Percentiles rank a stretch among this genome's conserved stretches.
phyloP scores from a whole-genome alignment of 2,797 vertebrate species.

The Tangara arthus region DNA sequence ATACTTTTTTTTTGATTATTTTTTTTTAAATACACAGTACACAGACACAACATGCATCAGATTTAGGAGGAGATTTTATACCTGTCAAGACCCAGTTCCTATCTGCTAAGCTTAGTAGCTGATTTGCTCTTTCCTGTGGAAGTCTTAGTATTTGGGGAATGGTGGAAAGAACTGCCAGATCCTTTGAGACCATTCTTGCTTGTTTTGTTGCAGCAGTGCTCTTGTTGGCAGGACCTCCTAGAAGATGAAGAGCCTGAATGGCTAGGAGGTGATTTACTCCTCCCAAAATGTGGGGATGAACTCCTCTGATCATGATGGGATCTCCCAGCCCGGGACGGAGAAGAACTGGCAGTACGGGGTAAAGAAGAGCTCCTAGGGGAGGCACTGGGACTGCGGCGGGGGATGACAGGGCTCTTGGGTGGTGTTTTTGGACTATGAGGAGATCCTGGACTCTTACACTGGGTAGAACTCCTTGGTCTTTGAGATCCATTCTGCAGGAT shows the following conservation, averaged over 20 bases:
- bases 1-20: constrained; percentile 35
- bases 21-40: constrained; percentile 74
- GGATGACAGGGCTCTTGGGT: constrained; percentile 86
- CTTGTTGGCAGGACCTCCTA: constrained; percentile 88
- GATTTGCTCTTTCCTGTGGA: constrained; percentile 88
- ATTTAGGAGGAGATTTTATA: constrained; percentile 67
- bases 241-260: constrained; percentile 92
- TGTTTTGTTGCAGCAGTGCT: constrained; percentile 88
- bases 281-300: constrained; percentile 82
- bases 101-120: constrained; percentile 96
- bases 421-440: constrained; percentile 85
- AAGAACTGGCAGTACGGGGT: constrained; percentile 95
- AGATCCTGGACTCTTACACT: constrained; percentile 82
- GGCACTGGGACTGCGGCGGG: constrained; percentile 93
- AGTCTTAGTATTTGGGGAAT: constrained; percentile 82
- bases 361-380: constrained; percentile 93
- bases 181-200: constrained; percentile 80
- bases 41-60: constrained; percentile 79
- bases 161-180: constrained; percentile 76
- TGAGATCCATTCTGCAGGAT: constrained; percentile 89
- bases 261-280: constrained; percentile 94
- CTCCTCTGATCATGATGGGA: constrained; percentile 84
- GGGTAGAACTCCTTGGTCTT: constrained; percentile 79
- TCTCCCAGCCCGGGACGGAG: constrained; percentile 89
- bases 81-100: constrained; percentile 75